Percentiles rank a stretch among this genome's conserved stretches.
Conservation (phyloP, 1,140 invertebrate species). For the Leptopilina boulardi region DNA sequence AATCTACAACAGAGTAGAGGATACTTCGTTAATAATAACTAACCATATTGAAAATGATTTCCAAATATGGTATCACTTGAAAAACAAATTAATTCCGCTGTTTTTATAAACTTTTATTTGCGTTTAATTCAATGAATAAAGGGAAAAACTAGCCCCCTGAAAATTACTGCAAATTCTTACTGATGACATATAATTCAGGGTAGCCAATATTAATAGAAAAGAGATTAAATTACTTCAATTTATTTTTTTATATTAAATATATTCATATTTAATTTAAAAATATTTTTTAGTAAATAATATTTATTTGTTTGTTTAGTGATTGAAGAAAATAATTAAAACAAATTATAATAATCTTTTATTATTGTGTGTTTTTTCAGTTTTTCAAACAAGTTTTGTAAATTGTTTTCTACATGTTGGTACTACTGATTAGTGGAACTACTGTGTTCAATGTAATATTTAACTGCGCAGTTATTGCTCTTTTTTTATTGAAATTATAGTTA, state of each 20-base stretch:
- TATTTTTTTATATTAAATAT: neutral
- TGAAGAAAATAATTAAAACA: neutral
- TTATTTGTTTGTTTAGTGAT: neutral
- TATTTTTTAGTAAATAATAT: no score
- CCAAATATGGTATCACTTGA: neutral
- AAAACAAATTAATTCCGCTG: neutral
- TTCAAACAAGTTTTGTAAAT: neutral
- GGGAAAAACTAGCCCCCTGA: neutral
- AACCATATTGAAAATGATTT: constrained; percentile 8
- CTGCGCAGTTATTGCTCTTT: neutral
- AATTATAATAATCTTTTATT: neutral
- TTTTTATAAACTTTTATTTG: neutral
- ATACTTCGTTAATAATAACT: neutral
- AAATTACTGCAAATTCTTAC: neutral
- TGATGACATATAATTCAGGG: neutral
- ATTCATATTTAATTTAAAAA: neutral
- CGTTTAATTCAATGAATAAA: neutral
- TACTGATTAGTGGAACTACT: neutral
- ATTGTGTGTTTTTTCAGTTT: no score
- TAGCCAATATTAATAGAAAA: no score
- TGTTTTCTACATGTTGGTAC: neutral
- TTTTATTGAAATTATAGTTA: neutral
- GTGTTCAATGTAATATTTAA: neutral
- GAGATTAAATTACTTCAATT: no score
- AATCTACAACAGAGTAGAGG: neutral